phyloP scores from a whole-genome alignment of 1,140 invertebrate species.

The Augochlora pura region DNA sequence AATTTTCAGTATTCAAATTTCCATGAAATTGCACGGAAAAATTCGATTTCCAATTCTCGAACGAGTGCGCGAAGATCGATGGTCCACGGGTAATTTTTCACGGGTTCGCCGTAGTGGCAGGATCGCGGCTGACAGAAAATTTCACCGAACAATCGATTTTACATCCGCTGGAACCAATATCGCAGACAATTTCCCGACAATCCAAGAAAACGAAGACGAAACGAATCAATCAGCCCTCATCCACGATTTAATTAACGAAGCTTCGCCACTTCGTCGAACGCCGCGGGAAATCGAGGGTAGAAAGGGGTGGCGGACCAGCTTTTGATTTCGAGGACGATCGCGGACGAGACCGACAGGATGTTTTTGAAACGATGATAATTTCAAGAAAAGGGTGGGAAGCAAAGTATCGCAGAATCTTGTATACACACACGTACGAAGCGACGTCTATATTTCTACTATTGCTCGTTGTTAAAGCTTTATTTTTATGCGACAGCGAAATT shows the following conservation, averaged over 20 bases:
- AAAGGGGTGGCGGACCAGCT: no score
- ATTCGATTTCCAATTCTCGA: no score
- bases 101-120: neutral
- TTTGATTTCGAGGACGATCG: no score
- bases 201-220: conserved; percentile 10
- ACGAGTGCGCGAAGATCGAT: neutral
- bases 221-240: conserved; percentile 5
- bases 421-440: no score
- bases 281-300: neutral
- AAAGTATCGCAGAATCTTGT: no score
- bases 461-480: neutral
- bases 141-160: conserved; percentile 21
- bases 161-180: conserved; percentile 1
- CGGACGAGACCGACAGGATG: no score
- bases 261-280: neutral
- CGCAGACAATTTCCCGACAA: conserved; percentile 37
- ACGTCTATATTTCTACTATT: no score
- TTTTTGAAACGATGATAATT: no score
- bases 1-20: no score
- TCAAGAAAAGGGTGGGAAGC: no score
- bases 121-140: neutral
- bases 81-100: neutral
- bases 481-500: neutral
- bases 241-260: conserved; percentile 16
- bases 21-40: no score